A percentile compares a stretch with the other conserved stretches of the same genome.
Evolutionary conservation across 2,888 invertebrate species (phyloP).

Genomic region (Cremastinae sp.): DNA sequence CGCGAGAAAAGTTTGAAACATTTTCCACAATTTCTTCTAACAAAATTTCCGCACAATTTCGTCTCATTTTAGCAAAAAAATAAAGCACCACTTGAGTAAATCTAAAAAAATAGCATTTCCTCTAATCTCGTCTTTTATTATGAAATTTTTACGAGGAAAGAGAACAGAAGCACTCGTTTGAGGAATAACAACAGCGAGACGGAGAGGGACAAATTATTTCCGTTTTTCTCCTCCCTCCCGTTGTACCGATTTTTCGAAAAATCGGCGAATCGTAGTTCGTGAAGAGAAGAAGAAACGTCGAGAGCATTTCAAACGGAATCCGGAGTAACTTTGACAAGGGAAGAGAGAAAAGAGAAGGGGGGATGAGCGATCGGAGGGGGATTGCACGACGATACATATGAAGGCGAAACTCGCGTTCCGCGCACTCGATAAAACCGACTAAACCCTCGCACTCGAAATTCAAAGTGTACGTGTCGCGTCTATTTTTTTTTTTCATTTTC

Average conservation of each 20-base stretch:
- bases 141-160: no score
- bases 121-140: no score
- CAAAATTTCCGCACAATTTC: no score
- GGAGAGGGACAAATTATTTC: conserved; percentile 5
- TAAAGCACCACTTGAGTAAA: no score
- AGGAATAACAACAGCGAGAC: not conserved
- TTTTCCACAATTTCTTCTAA: no score
- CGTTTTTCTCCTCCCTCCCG: conserved; percentile 11
- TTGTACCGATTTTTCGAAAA: conserved; percentile 14
- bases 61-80: no score
- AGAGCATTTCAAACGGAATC: conserved; percentile 33
- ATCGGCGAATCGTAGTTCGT: not conserved
- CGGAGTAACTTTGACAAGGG: conserved; percentile 37
- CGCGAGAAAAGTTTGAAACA: no score
- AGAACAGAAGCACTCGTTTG: no score
- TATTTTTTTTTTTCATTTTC: conserved; percentile 26
- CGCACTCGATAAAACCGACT: conserved; percentile 76
- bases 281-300: conserved; percentile 50
- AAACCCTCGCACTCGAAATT: conserved; percentile 62
- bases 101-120: no score
- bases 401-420: conserved; percentile 77
- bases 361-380: conserved; percentile 63
- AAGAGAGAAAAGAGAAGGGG: conserved; percentile 60
- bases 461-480: conserved; percentile 46
- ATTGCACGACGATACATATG: conserved; percentile 75